Base-by-base conservation (phyloP, 2,797 vertebrate species). In the Chaetodon trifasciatus region DNA sequence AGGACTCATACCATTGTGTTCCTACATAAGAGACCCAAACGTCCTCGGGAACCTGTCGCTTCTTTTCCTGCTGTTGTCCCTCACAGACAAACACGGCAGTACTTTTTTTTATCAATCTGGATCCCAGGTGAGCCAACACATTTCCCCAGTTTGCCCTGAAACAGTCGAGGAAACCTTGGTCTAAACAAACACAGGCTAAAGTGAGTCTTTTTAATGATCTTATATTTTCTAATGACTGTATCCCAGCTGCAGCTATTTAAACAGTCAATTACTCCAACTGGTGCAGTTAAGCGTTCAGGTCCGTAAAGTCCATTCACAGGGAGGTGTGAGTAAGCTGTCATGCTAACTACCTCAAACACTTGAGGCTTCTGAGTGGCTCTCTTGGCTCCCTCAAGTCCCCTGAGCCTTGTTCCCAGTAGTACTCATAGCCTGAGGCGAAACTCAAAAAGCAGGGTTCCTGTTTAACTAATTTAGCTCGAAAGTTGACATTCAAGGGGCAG, bases 271-370 rank as follows among this genome's bases (percentile, higher is more conserved):
- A 77, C 61, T 76, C 23, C 67, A 81, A 74, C 75, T 71, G 68
- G 73, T 77, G 80, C 77, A 66, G 70, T 76, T 86, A 57, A 77
- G 69, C 6, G 28, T 76, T 81, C 32, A 60, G 60, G 63, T 78
- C 83, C 60, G 75, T 91, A 86, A 90, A 87, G 70, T 69, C 79
- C 69, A 85, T 91, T 92, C 79, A 64, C 88, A 77, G 12, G 21
- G 64, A 91, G 62, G 81, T 89, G 91, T 88, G 83, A 91, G 77
- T 66, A 74, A 86, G 86, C 85, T 63, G 68, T 60, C 8, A 35
- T 32, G 19, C 74, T 82, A 86, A 91, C 81, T 65, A 88, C 42
- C 81, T 87, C 71, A 83, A 86, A 86, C 85, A 83, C 78, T 73
- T 46, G 32, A 68, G 64, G 70, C 42, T 60, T 85, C 70, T 76